A percentile compares a stretch with the other conserved stretches of the same genome.
Conservation (phyloP, 1,140 invertebrate genomes). For the Trachymyrmex cornetzi region DNA sequence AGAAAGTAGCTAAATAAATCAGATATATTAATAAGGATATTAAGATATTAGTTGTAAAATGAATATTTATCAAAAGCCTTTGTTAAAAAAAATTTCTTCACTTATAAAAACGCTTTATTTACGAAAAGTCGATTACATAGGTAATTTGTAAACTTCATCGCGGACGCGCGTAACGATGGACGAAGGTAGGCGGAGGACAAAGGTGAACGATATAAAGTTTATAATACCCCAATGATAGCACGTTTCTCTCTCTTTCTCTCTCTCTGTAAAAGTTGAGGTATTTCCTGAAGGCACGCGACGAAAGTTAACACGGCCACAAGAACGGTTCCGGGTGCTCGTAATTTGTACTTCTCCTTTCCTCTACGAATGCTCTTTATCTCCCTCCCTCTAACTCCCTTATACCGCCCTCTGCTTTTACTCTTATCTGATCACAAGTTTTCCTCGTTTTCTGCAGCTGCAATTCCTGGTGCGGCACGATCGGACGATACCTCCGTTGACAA, state of each 20-base stretch:
- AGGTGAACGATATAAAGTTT: slow-evolving; percentile 74
- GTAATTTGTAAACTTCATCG: slow-evolving; percentile 46
- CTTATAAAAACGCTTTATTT: slow-evolving; percentile 75
- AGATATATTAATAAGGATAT: neutral
- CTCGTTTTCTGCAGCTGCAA: slow-evolving; percentile 77
- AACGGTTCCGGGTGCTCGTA: slow-evolving; percentile 76
- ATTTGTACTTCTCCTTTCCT: slow-evolving; percentile 69
- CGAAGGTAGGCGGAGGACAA: slow-evolving; percentile 55
- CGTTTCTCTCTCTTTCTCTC: too few relatives aligned
- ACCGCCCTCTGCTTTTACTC: slow-evolving; percentile 55
- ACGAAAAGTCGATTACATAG: slow-evolving; percentile 64
- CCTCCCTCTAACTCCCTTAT: slow-evolving; percentile 67
- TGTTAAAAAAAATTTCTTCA: neutral
- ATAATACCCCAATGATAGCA: slow-evolving; percentile 73
- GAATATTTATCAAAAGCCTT: neutral
- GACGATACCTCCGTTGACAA: slow-evolving; percentile 69
- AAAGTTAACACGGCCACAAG: slow-evolving; percentile 76
- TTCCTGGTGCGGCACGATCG: slow-evolving; percentile 66
- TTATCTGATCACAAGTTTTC: slow-evolving; percentile 77
- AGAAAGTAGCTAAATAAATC: neutral
- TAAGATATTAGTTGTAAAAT: neutral
- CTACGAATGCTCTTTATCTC: slow-evolving; percentile 62
- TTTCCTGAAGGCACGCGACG: slow-evolving; percentile 76
- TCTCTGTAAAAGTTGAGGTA: slow-evolving; percentile 75
- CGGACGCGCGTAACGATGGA: slow-evolving; percentile 51